A percentile compares a stretch with the other conserved stretches of the same genome.
Evolutionary conservation across 2,888 invertebrate species (phyloP).

Genomic region (Ophioninae sp.): DNA sequence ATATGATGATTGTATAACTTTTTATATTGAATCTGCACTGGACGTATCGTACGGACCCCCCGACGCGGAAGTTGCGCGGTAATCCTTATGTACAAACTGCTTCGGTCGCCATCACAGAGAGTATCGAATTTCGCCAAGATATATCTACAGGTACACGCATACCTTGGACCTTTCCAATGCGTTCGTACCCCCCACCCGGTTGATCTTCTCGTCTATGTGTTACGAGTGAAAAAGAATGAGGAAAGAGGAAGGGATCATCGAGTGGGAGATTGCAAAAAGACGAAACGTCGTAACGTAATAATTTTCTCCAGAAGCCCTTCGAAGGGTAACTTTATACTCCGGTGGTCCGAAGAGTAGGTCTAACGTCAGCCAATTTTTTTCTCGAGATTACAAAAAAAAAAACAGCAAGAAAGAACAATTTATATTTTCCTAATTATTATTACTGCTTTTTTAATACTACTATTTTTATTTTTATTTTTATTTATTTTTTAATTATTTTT

Average conservation of each 20-base stretch:
- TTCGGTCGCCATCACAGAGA: not conserved
- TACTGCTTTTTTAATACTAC: no score
- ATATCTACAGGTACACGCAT: not conserved
- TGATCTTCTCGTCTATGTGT: not conserved
- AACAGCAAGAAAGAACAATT: no score
- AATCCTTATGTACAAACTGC: conserved; percentile 18
- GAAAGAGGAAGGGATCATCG: not conserved
- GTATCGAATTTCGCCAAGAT: conserved; percentile 32
- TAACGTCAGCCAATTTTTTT: not conserved
- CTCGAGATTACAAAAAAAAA: not conserved
- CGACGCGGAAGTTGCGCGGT: conserved; percentile 32
- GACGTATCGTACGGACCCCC: conserved; percentile 3
- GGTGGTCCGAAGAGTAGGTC: not conserved
- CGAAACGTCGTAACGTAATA: conserved; percentile 9
- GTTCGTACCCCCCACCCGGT: not conserved
- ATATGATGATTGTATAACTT: conserved; percentile 23
- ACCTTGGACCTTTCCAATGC: not conserved
- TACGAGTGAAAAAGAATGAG: not conserved
- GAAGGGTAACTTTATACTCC: not conserved
- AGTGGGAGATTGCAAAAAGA: not conserved
- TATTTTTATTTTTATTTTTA: no score
- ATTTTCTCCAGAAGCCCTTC: conserved; percentile 31
- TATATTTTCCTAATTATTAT: no score
- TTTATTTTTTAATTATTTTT: no score
- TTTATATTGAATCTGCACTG: conserved; percentile 17